Percentiles rank a stretch among this genome's conserved stretches.
Conservation (phyloP, 1,140 invertebrate species). For the Zaprionus lachaisei region DNA sequence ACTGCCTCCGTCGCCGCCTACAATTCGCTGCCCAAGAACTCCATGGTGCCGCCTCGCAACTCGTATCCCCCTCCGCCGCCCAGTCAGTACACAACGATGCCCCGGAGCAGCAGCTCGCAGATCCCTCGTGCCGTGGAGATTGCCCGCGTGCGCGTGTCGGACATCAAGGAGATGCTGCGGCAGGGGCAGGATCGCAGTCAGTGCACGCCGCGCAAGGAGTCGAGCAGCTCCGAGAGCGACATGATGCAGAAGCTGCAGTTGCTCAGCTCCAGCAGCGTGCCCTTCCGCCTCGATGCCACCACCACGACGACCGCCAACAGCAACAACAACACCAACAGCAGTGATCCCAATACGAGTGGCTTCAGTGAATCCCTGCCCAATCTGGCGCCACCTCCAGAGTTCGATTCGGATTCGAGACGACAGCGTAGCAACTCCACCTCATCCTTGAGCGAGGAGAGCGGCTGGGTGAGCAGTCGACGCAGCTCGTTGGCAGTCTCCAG, state of each 20-base stretch:
- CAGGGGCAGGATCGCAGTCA: conserved; percentile 52
- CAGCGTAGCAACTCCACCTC: conserved; percentile 87
- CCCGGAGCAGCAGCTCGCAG: conserved; percentile 71
- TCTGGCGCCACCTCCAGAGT: conserved; percentile 86
- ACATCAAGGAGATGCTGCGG: conserved; percentile 83
- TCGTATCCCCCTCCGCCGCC: conserved; percentile 86
- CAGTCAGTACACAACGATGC: conserved; percentile 78
- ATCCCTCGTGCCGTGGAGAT: conserved; percentile 80
- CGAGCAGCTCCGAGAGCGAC: conserved; percentile 78
- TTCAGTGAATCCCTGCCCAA: conserved; percentile 88
- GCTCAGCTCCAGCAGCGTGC: conserved; percentile 72
- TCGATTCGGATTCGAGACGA: conserved; percentile 67
- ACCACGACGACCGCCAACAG: conserved; percentile 84
- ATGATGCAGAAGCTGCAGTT: conserved; percentile 74
- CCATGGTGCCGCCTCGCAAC: conserved; percentile 86
- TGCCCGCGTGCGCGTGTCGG: conserved; percentile 74
- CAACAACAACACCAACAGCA: conserved; percentile 77
- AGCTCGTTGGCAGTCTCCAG: conserved; percentile 86
- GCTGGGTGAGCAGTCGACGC: conserved; percentile 90
- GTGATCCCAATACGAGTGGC: conserved; percentile 73
- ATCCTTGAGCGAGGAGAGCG: conserved; percentile 90
- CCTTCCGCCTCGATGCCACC: conserved; percentile 58
- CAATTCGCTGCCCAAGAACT: conserved; percentile 80
- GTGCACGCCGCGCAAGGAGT: conserved; percentile 64
- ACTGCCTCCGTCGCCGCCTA: conserved; percentile 46